These are phyloP conservation scores for Drosophila mimetica DNA, from an alignment of 2,888 invertebrate genomes.

Conservation along the genomic window DNA sequence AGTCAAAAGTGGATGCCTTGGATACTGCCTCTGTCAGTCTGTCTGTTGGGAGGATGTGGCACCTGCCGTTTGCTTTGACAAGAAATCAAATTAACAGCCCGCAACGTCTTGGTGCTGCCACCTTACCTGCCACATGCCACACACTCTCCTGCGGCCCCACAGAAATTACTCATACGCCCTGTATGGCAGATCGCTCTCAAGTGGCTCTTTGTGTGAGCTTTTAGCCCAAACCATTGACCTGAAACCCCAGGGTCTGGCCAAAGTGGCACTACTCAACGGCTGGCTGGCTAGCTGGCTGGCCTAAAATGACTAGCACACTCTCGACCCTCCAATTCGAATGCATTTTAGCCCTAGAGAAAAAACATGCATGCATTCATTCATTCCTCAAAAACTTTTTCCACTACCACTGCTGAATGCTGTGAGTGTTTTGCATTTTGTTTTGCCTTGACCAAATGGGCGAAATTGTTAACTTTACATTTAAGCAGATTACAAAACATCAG, in stretches of 20 bases:
- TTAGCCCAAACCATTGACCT: constrained; percentile 62
- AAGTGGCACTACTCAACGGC: constrained; percentile 58
- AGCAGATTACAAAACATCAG: constrained; percentile 73
- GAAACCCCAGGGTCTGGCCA: constrained; percentile 54
- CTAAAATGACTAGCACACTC: constrained; percentile 69
- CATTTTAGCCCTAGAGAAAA: constrained; percentile 28
- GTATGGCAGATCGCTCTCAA: constrained; percentile 30
- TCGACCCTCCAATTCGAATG: constrained; percentile 25
- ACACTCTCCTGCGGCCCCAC: not conserved
- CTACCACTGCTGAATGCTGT: constrained; percentile 12
- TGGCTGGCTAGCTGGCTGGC: constrained; percentile 21
- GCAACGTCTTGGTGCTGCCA: constrained; percentile 51
- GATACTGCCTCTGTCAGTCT: constrained; percentile 13
- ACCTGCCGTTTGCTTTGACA: constrained; percentile 67
- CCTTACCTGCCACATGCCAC: not conserved
- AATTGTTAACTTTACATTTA: constrained; percentile 78
- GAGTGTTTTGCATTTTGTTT: constrained; percentile 21
- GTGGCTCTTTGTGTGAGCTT: constrained; percentile 21
- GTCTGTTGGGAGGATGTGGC: constrained; percentile 42
- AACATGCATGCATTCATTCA: constrained; percentile 21
- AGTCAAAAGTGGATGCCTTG: constrained; percentile 73
- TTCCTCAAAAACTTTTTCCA: constrained; percentile 24
- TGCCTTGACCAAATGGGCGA: constrained; percentile 58
- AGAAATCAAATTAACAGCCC: constrained; percentile 76
- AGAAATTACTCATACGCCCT: constrained; percentile 68